These are phyloP conservation scores for Charaxes varanes DNA, from an alignment of 1,140 invertebrate species.

Conservation along the genomic window DNA sequence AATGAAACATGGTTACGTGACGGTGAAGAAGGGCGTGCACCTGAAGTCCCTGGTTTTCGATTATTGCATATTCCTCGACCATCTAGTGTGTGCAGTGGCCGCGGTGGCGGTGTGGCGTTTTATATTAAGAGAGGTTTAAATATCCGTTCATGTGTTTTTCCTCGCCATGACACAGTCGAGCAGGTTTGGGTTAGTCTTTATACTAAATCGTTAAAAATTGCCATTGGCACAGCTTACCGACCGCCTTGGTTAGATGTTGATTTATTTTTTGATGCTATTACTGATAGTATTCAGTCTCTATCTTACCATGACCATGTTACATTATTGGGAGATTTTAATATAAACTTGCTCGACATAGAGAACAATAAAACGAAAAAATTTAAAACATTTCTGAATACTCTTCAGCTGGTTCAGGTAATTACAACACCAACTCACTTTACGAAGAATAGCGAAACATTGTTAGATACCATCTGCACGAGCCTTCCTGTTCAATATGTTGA, in stretches of 20 bases:
- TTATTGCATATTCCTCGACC: too few species aligned
- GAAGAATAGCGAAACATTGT: not conserved
- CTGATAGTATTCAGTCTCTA: not conserved
- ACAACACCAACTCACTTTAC: not conserved
- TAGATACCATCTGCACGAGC: not conserved
- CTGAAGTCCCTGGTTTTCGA: too few species aligned
- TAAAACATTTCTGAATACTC: not conserved
- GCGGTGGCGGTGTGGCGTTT: not conserved
- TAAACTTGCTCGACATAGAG: not conserved
- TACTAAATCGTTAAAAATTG: slow-evolving; percentile 3
- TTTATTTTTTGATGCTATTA: not conserved
- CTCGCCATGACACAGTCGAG: not conserved
- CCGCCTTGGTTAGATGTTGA: slow-evolving; percentile 1
- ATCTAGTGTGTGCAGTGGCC: too few species aligned
- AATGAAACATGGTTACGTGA: too few species aligned
- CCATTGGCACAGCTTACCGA: slow-evolving; percentile 3
- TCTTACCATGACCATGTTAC: not conserved
- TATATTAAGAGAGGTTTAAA: not conserved
- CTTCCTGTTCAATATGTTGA: not conserved
- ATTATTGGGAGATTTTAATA: slow-evolving; percentile 6
- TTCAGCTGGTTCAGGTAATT: not conserved
- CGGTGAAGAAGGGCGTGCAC: too few species aligned
- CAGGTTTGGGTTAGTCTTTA: slow-evolving; percentile 5
- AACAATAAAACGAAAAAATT: not conserved
- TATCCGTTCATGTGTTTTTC: not conserved